Evolutionary conservation across 1,140 invertebrate species (phyloP).

Genomic region (Acromyrmex echinatior): DNA sequence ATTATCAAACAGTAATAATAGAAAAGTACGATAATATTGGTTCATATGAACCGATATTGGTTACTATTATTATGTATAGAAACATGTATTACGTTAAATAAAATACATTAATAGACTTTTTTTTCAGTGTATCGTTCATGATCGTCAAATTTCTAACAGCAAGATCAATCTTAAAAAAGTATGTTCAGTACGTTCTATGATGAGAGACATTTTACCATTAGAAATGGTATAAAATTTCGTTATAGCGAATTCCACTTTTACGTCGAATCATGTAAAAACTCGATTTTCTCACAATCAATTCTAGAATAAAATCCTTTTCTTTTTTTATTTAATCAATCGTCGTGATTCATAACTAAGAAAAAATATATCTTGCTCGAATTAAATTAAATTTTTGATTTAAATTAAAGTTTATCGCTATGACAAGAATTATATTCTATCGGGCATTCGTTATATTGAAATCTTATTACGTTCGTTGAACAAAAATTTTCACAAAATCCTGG

Average conservation of each 20-base stretch:
- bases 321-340: neutral
- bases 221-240: constrained; percentile 11
- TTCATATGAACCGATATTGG: no score
- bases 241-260: neutral
- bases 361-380: neutral
- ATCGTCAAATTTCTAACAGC: constrained; percentile 8
- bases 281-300: neutral
- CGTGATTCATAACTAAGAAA: neutral
- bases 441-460: constrained; percentile 30
- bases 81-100: no score
- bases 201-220: neutral
- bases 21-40: no score
- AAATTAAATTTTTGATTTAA: constrained; percentile 4
- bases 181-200: neutral
- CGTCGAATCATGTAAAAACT: neutral
- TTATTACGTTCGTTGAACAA: neutral
- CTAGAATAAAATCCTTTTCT: neutral
- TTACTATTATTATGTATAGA: no score
- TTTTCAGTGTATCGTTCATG: neutral
- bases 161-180: neutral
- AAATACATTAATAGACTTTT: no score
- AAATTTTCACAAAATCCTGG: neutral
- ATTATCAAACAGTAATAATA: no score
- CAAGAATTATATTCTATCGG: neutral
- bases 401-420: constrained; percentile 1